Percentiles rank a stretch among this genome's conserved stretches.
Conservation (phyloP, 2,888 invertebrate species). For the Leistus spinibarbis region DNA sequence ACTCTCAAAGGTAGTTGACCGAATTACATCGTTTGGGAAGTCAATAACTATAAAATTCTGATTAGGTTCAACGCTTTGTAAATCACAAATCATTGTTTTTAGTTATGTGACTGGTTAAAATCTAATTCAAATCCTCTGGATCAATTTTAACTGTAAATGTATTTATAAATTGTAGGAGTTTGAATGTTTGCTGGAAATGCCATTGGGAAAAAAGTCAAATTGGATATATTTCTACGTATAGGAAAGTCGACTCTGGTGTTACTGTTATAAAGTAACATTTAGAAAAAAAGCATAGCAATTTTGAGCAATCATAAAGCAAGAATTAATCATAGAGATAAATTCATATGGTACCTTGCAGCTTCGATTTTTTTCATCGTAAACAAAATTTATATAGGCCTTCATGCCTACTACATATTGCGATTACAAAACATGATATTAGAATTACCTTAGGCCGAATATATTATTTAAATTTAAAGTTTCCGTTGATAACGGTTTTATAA, state of each 20-base stretch:
- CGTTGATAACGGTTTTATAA: constrained; percentile 6
- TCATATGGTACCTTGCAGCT: not conserved
- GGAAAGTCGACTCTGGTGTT: too few relatives aligned
- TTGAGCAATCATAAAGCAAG: not conserved
- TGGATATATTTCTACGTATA: too few relatives aligned
- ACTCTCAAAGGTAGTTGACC: not conserved
- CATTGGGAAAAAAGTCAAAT: too few relatives aligned
- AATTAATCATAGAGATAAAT: not conserved
- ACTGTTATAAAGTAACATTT: too few relatives aligned
- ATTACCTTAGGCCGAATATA: not conserved
- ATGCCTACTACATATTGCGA: not conserved
- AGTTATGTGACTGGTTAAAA: not conserved
- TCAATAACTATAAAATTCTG: not conserved
- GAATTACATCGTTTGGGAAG: not conserved
- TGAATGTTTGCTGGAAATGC: too few relatives aligned
- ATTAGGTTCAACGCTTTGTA: not conserved
- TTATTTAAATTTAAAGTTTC: not conserved
- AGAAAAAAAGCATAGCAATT: not conserved
- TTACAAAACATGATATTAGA: not conserved
- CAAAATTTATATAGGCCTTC: not conserved
- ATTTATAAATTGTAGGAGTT: too few relatives aligned
- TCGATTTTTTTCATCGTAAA: not conserved
- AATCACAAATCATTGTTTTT: not conserved
- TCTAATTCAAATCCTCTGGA: not conserved
- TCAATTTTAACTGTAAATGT: too few relatives aligned